Percentiles rank a stretch among this genome's conserved stretches.
These are phyloP conservation scores for Furcula furcula DNA, from an alignment of 2,888 invertebrate genomes.

Conservation along the genomic window DNA sequence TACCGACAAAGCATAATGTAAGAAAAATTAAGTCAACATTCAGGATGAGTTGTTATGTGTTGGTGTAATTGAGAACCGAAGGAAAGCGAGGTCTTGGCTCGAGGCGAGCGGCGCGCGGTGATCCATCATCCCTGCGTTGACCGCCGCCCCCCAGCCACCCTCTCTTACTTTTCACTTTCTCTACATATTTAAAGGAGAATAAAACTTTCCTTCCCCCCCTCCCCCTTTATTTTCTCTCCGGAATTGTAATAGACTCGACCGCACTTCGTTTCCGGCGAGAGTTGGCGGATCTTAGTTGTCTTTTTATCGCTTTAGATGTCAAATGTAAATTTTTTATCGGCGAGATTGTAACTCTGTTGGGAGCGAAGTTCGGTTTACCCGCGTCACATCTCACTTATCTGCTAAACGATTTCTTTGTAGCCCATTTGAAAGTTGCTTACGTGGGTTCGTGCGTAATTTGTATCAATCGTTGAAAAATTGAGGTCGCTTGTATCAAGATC, in stretches of 20 bases:
- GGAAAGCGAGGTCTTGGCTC: constrained; percentile 61
- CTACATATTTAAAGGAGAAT: constrained; percentile 82
- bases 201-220: constrained; percentile 74
- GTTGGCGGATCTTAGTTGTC: constrained; percentile 58
- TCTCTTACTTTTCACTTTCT: constrained; percentile 80
- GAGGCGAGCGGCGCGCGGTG: constrained; percentile 65
- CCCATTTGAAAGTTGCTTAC: constrained; percentile 30
- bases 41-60: constrained; percentile 61
- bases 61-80: constrained; percentile 75
- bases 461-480: constrained; percentile 18
- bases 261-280: constrained; percentile 45
- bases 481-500: constrained; percentile 8
- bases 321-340: constrained; percentile 55
- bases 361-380: constrained; percentile 46
- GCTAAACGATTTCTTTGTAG: constrained; percentile 34
- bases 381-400: constrained; percentile 33
- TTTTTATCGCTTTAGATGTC: constrained; percentile 52
- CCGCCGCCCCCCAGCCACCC: constrained; percentile 57
- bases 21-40: constrained; percentile 28
- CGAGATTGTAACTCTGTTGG: constrained; percentile 48
- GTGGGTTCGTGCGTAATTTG: constrained; percentile 19
- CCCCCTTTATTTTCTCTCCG: constrained; percentile 63
- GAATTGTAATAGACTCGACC: constrained; percentile 60
- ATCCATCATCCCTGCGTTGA: constrained; percentile 81
- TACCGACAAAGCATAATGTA: constrained; percentile 14